Evolutionary conservation across 2,113 vertebrate genomes (phyloP).

Genomic region (Hemiprocne comata): DNA sequence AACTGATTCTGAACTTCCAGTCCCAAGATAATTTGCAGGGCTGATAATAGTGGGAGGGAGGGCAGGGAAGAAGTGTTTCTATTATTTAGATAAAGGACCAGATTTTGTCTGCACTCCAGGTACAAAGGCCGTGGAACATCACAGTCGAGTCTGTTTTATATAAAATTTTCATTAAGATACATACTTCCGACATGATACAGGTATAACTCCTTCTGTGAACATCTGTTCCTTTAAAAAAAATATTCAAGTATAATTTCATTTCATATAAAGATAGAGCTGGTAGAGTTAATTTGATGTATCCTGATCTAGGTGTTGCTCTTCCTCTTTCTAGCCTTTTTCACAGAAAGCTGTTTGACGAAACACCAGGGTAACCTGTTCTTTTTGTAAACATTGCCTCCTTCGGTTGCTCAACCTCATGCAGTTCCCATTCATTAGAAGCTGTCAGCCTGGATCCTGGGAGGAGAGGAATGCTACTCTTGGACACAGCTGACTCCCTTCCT

Average conservation of each 20-base stretch:
- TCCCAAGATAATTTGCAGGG: background rate
- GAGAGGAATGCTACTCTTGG: background rate
- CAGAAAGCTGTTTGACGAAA: background rate
- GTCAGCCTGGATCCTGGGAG: background rate
- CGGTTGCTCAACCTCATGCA: background rate
- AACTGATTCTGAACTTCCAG: background rate
- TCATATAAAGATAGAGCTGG: background rate
- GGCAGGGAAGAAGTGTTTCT: background rate
- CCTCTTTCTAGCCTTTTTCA: background rate
- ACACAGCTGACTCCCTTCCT: background rate
- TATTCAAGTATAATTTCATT: background rate
- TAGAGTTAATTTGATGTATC: background rate
- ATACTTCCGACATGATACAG: background rate
- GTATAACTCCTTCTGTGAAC: background rate
- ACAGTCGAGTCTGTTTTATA: background rate
- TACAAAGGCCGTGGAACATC: background rate
- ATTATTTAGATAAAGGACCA: constrained; percentile 10
- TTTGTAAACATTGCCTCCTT: background rate
- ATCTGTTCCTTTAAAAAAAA: background rate
- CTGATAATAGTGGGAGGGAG: background rate
- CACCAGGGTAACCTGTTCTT: background rate
- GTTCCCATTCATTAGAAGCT: background rate
- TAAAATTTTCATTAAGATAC: background rate
- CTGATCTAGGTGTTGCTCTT: background rate
- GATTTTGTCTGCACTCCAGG: background rate